Evolutionary conservation across 2,113 vertebrate genomes (phyloP).

Genomic region (Crotalus horridus): DNA sequence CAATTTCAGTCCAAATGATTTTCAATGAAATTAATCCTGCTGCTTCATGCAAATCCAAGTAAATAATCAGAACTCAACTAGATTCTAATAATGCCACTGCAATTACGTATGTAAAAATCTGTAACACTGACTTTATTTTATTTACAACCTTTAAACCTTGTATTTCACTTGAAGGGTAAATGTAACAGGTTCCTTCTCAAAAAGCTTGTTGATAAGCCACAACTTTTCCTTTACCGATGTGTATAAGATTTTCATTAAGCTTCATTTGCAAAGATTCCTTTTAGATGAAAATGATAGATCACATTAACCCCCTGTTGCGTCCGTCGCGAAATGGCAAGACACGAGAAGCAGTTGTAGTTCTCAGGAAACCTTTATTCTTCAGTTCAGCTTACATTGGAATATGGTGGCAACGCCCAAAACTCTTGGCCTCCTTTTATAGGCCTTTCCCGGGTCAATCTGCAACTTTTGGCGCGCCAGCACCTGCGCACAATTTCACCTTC

Average conservation of each 20-base stretch:
- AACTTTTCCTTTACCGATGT: not conserved
- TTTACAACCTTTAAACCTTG: not conserved
- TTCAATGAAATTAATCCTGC: not conserved
- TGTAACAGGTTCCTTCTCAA: not conserved
- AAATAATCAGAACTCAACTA: not conserved
- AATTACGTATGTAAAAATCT: not conserved
- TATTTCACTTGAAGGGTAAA: not conserved
- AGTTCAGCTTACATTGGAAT: too few species aligned
- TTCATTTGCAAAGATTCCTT: not conserved
- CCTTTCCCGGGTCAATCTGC: too few species aligned
- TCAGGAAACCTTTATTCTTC: too few species aligned
- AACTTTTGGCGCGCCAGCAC: too few species aligned
- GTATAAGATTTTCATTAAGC: not conserved
- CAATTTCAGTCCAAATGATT: not conserved
- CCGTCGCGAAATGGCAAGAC: too few species aligned
- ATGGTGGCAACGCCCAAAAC: too few species aligned
- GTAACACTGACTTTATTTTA: not conserved
- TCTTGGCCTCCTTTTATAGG: too few species aligned
- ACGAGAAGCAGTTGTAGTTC: too few species aligned
- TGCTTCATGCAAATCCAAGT: too few species aligned
- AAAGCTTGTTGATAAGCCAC: not conserved
- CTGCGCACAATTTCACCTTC: too few species aligned
- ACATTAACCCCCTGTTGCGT: not conserved
- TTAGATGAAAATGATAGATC: not conserved
- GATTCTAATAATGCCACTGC: not conserved